phyloP scores from a whole-genome alignment of 1,140 invertebrate genomes.

The Homalodisca vitripennis region DNA sequence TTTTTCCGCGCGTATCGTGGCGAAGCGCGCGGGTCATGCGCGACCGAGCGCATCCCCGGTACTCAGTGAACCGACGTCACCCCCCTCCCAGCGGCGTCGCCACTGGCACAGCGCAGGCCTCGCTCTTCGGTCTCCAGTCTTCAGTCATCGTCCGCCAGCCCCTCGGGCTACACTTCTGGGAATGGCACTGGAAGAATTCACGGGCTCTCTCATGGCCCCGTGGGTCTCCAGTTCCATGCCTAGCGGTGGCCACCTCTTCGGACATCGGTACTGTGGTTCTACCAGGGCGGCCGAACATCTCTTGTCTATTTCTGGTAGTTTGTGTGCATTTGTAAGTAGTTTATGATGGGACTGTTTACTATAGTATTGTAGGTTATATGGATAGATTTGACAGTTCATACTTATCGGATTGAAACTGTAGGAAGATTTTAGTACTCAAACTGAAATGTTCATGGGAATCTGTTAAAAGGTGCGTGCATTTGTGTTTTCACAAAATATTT shows the following conservation, averaged over 20 bases:
- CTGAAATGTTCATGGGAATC: too few relatives aligned
- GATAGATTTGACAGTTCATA: too few relatives aligned
- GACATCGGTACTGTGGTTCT: not conserved
- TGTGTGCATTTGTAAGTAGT: too few relatives aligned
- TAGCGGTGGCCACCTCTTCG: constrained; percentile 28
- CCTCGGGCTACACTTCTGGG: constrained; percentile 31
- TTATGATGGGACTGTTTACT: too few relatives aligned
- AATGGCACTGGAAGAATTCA: constrained; percentile 49
- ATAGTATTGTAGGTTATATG: not conserved
- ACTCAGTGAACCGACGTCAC: constrained; percentile 27
- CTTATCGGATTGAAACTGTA: too few relatives aligned
- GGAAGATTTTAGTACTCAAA: too few relatives aligned
- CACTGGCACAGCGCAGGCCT: not conserved
- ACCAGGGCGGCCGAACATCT: not conserved
- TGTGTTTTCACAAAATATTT: too few relatives aligned
- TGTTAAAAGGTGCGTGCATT: too few relatives aligned
- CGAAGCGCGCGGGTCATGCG: constrained; percentile 36
- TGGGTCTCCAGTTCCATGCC: constrained; percentile 45
- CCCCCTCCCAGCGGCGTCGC: constrained; percentile 8
- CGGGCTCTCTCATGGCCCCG: constrained; percentile 43
- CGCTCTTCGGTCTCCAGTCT: not conserved
- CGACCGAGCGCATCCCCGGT: constrained; percentile 41
- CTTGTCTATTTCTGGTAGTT: not conserved
- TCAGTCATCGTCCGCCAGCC: not conserved
- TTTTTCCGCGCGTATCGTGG: constrained; percentile 26